These are phyloP conservation scores for Reticulitermes lucifugus DNA, from an alignment of 2,888 invertebrate genomes.

Conservation along the genomic window DNA sequence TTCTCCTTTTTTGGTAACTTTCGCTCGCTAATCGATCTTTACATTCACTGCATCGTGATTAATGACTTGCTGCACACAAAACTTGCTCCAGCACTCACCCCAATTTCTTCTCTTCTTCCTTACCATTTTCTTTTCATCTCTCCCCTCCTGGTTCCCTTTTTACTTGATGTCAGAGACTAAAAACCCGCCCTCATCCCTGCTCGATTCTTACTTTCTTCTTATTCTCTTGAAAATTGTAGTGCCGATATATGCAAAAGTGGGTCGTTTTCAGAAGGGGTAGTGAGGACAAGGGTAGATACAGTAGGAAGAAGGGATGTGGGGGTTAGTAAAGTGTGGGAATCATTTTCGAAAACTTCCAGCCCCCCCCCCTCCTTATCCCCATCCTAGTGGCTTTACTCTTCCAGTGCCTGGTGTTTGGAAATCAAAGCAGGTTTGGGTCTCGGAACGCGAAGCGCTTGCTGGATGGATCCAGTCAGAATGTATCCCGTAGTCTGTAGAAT, in stretches of 20 bases:
- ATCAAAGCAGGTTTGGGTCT: background rate
- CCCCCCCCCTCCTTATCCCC: background rate
- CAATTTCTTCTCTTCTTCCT: slow-evolving; percentile 11
- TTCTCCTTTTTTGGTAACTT: slow-evolving; percentile 18
- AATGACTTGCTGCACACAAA: slow-evolving; percentile 30
- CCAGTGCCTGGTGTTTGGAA: background rate
- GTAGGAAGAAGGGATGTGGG: slow-evolving; percentile 1
- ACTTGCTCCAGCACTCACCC: background rate
- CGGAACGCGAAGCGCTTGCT: too few species aligned
- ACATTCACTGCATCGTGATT: slow-evolving; percentile 50
- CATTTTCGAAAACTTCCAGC: slow-evolving; percentile 6
- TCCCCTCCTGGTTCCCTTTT: slow-evolving; percentile 23
- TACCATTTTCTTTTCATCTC: slow-evolving; percentile 18
- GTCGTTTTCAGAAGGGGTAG: slow-evolving; percentile 20
- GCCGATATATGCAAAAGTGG: slow-evolving; percentile 33
- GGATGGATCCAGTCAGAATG: too few species aligned
- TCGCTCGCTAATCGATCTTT: slow-evolving; percentile 49
- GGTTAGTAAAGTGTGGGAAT: slow-evolving; percentile 24
- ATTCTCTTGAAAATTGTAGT: background rate
- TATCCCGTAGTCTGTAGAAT: too few species aligned
- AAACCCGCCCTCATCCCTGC: slow-evolving; percentile 4
- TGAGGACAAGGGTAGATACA: slow-evolving; percentile 9
- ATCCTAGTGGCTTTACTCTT: background rate
- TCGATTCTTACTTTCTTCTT: slow-evolving; percentile 12
- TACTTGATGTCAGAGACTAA: slow-evolving; percentile 4